Base-by-base conservation (phyloP, 2,113 vertebrate species). In the Forbesichthys papilliferus region DNA sequence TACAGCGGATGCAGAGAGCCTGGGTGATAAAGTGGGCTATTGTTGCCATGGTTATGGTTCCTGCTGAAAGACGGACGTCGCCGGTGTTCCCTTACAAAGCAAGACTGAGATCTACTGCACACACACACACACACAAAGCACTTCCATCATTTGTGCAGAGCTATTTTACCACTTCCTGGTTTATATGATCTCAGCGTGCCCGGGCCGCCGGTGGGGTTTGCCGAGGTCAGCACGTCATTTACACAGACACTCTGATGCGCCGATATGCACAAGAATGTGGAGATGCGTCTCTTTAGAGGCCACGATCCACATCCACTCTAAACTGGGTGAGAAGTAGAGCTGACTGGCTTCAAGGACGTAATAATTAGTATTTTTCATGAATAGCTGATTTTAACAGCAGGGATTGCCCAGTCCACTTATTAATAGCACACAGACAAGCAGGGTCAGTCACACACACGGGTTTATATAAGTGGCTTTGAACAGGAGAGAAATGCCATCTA, bases 121-220 rank as follows among this genome's bases (percentile, higher is more conserved):
- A 88, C 79, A 85, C 79, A 85, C 77, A 80, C 83, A 83, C 27
- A 27, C 27, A 27, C 27, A 27, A 20, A 20, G 83, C 81, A 66
- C 81, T 90, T 88, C 85, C 86, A 75, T 78, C 73, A 72, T 87
- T 87, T 88, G 86, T 88, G 71, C 63, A 53, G 69, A 63, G 75
- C 79, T 71, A 86, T 89, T 85, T 73, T 86, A 78, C 46, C 77
- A 86, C 82, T 87, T 87, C 86, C 87, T 83, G 77, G 73, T 88
- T 84, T 73, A 78, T 70, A 72, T 71, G 81, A 86, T 69, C 59
- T 34, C 78, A 77, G 74, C 69, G 74, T 33, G 79, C 69, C 70
- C 33, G 68, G 70, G 74, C 78, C 63, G 77, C 79, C 79, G 61
- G 60, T 60, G 52, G 80, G 69, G 79, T 80, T 81, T 64, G 71